Evolutionary conservation across 2,113 vertebrate genomes (phyloP).

Genomic region (Seriola dumerili): DNA sequence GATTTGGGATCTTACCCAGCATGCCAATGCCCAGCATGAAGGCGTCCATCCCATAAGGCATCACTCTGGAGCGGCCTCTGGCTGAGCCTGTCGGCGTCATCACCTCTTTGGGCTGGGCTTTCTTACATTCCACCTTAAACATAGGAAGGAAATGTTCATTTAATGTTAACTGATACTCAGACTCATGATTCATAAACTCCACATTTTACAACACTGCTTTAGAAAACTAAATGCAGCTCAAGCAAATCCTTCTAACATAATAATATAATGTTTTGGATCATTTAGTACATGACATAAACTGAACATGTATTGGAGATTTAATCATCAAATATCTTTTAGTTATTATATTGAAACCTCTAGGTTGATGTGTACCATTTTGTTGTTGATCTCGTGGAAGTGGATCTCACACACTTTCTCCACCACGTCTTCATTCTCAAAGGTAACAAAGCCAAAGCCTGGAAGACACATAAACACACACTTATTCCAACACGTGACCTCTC

Average conservation of each 20-base stretch:
- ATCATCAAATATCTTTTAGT: background rate
- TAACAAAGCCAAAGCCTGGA: slow-evolving; percentile 97
- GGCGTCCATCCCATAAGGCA: slow-evolving; percentile 99
- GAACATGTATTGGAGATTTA: background rate
- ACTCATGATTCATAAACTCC: background rate
- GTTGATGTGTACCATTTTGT: slow-evolving; percentile 91
- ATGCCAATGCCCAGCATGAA: slow-evolving; percentile 99
- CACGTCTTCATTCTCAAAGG: slow-evolving; percentile 98
- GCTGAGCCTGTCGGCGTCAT: slow-evolving; percentile 97
- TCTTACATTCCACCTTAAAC: slow-evolving; percentile 97
- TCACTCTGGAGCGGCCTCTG: slow-evolving; percentile 95
- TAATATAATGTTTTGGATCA: background rate
- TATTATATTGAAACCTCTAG: background rate
- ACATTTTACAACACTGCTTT: background rate
- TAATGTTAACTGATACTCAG: background rate
- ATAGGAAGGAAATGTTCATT: background rate
- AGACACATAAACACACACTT: slow-evolving; percentile 30
- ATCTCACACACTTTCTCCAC: slow-evolving; percentile 99
- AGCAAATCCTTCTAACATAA: too few species aligned
- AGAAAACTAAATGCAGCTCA: too few species aligned
- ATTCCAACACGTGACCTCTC: slow-evolving; percentile 1
- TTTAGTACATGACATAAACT: background rate
- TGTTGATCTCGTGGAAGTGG: slow-evolving; percentile 99
- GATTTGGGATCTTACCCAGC: slow-evolving; percentile 88
- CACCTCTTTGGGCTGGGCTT: slow-evolving; percentile 99